Evolutionary conservation across 1,140 invertebrate genomes (phyloP), one percentile per base, ranked within the genome.

Genomic region (Drosophila sturtevanti): DNA sequence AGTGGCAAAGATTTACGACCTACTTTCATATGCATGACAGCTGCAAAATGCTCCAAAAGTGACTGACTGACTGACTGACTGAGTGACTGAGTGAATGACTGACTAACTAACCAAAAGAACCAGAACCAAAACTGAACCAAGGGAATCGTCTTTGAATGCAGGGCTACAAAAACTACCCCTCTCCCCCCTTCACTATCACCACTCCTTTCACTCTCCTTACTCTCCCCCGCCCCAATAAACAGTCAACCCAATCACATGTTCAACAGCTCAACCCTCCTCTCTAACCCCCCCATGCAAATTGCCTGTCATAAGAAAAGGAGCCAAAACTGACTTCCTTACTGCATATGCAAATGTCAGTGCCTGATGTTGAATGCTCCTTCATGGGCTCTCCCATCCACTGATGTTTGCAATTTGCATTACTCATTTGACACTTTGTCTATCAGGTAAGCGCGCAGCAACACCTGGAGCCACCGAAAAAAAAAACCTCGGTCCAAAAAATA

Each of bases 361-460:
- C 54, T 56, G 54, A 14, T 56, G 24, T 72, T 72, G 69, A 52
- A 38, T 67, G 72, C 16, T 67, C 54, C 68, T 67, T 66, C 41
- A 21, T 70, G 54, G 63, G 35, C 65, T 69, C 63, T 67, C 41
- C 41, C 41, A 48, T 48, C 16, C 14, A 24, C 37, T 27, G 67
- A 48, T 74, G 65, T 44, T 27, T 62, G 65, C 66, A 69, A 66
- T 89, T 84, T 89, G 84, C 82, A 87, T 89, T 87, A 87, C 82
- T 89, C 82, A 87, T 87, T 87, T 87, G 84, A 89, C 82, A 87
- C 82, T 87, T 77, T 87, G 84, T 89, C 79, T 77, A 79, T 75
- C 72, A 79, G 75, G 52, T 63, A 85, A 52, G 37, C 27, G 22
- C 22, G 6, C 7, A 7, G 37, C 59, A 68, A 59, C 72, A 76